Conservation (phyloP, 2,113 vertebrate species). For the Paradisaea rubra region DNA sequence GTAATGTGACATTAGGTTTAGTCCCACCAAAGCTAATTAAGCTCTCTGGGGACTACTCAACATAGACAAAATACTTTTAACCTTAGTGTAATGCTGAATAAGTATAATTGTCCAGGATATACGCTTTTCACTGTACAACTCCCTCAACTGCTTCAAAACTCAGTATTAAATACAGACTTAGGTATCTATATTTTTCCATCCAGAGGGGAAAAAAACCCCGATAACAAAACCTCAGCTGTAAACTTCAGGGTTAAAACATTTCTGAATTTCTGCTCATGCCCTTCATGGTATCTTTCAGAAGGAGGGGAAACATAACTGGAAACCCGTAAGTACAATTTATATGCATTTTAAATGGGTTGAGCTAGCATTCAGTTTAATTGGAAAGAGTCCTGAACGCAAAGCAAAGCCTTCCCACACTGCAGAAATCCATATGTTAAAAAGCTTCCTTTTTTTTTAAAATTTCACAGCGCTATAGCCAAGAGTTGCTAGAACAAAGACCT, state of each 20-base stretch:
- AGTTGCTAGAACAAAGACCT: slow-evolving; percentile 51
- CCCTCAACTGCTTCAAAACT: neutral
- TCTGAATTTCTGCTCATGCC: neutral
- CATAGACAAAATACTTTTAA: neutral
- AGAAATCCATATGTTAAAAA: slow-evolving; percentile 64
- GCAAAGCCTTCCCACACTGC: slow-evolving; percentile 19
- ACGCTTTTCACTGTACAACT: neutral
- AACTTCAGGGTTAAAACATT: neutral
- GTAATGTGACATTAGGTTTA: neutral
- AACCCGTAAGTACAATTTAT: neutral
- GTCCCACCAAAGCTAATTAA: neutral
- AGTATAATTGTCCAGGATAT: neutral
- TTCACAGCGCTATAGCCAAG: slow-evolving; percentile 21
- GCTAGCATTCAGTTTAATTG: slow-evolving; percentile 28
- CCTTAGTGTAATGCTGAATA: neutral
- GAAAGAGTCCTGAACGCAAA: slow-evolving; percentile 40
- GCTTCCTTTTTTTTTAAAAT: neutral
- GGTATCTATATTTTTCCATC: neutral
- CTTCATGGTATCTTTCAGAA: slow-evolving; percentile 40
- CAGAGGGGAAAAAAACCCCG: rapidly evolving
- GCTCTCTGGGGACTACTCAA: neutral
- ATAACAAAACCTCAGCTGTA: neutral
- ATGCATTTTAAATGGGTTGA: slow-evolving; percentile 43
- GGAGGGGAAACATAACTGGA: slow-evolving; percentile 27
- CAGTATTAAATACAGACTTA: neutral